phyloP scores from a whole-genome alignment of 1,140 invertebrate species.

The Elymnias hypermnestra region DNA sequence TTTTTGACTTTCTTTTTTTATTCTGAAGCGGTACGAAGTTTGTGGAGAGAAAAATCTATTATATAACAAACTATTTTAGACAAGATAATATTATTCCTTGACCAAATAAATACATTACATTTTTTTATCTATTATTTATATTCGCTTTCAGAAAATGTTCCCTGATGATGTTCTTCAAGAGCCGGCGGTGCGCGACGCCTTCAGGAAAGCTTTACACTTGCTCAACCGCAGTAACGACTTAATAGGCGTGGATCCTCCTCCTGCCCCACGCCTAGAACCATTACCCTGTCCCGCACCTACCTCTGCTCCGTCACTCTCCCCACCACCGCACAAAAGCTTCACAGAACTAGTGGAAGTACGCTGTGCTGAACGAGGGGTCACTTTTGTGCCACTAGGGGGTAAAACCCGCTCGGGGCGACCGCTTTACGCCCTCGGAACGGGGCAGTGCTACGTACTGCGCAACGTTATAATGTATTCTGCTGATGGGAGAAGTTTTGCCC shows the following conservation, averaged over 20 bases:
- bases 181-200: slow-evolving; percentile 67
- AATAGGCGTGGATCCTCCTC: slow-evolving; percentile 76
- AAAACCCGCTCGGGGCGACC: slow-evolving; percentile 63
- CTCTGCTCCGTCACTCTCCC: slow-evolving; percentile 38
- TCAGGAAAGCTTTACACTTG: slow-evolving; percentile 93
- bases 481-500: slow-evolving; percentile 58
- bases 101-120: too few relatives aligned
- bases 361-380: slow-evolving; percentile 91
- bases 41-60: too few relatives aligned
- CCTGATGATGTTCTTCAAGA: slow-evolving; percentile 63
- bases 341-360: slow-evolving; percentile 92
- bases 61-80: too few relatives aligned
- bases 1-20: too few relatives aligned
- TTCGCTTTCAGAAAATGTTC: slow-evolving; percentile 71
- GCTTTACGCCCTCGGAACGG: slow-evolving; percentile 53
- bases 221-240: slow-evolving; percentile 89
- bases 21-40: too few relatives aligned
- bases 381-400: slow-evolving; percentile 92
- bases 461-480: slow-evolving; percentile 71
- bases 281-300: slow-evolving; percentile 28
- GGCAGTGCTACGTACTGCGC: slow-evolving; percentile 70
- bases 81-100: too few relatives aligned
- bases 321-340: slow-evolving; percentile 85
- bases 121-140: too few relatives aligned
- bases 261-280: slow-evolving; percentile 78